Percentiles rank a stretch among this genome's conserved stretches.
Evolutionary conservation across 2,797 vertebrate species (phyloP).

Genomic region (Clarias platycephalus): DNA sequence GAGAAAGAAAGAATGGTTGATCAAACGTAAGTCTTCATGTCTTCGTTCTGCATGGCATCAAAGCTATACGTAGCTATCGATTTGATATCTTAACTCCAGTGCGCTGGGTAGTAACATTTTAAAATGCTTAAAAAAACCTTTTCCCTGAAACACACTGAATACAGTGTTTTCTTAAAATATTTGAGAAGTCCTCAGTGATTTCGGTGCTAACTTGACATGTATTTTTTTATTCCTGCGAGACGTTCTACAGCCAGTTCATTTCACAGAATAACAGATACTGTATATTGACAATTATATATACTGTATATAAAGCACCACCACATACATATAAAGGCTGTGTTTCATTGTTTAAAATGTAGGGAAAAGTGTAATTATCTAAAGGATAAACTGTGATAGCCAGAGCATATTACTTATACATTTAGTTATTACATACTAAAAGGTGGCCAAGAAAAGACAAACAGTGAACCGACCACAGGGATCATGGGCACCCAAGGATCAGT

Average conservation of each 20-base stretch:
- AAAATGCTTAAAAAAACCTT: not conserved
- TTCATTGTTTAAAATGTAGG: not conserved
- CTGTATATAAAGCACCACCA: too few relatives aligned
- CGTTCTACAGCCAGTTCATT: not conserved
- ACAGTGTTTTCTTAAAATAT: not conserved
- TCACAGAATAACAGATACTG: not conserved
- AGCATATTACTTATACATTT: too few relatives aligned
- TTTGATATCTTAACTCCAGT: not conserved
- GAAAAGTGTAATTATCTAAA: too few relatives aligned
- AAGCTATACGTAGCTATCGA: not conserved
- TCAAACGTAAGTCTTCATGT: slow-evolving; percentile 69
- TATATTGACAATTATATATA: too few relatives aligned
- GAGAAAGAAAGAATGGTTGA: slow-evolving; percentile 67
- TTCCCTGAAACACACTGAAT: not conserved
- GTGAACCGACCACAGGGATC: too few relatives aligned
- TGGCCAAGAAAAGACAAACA: too few relatives aligned
- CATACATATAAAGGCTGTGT: not conserved
- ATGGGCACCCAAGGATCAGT: too few relatives aligned
- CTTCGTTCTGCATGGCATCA: slow-evolving; percentile 2
- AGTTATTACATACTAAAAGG: too few relatives aligned
- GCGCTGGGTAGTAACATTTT: not conserved
- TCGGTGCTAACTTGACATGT: not conserved
- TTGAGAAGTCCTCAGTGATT: not conserved
- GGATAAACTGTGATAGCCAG: too few relatives aligned
- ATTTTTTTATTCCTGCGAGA: not conserved